These are phyloP conservation scores for Willisornis vidua DNA, from an alignment of 2,113 vertebrate genomes.

Conservation along the genomic window DNA sequence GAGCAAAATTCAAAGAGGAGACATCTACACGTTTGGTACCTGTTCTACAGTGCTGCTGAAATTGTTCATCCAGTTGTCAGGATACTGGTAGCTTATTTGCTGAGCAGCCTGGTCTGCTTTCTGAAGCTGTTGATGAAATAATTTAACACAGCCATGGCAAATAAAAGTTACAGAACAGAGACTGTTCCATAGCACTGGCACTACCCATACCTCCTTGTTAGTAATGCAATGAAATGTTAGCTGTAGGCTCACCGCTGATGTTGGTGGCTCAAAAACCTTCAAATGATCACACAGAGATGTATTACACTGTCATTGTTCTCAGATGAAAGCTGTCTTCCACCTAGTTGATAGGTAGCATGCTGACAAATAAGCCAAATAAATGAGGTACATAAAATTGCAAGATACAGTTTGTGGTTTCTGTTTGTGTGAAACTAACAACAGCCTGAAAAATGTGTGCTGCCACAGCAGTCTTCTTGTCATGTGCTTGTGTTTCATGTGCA, in stretches of 20 bases:
- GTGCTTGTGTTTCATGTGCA: not conserved
- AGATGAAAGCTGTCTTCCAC: not conserved
- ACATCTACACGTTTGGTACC: not conserved
- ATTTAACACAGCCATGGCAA: not conserved
- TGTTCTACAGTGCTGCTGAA: not conserved
- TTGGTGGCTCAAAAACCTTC: not conserved
- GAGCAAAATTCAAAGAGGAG: not conserved
- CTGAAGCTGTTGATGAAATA: not conserved
- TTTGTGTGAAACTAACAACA: not conserved
- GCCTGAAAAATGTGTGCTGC: not conserved
- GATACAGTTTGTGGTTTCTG: not conserved
- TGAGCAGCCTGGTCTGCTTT: not conserved
- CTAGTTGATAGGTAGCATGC: not conserved
- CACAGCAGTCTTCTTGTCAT: not conserved
- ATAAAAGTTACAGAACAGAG: not conserved
- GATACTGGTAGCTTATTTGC: not conserved
- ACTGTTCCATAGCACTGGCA: not conserved
- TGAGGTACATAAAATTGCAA: not conserved
- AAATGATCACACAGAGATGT: not conserved
- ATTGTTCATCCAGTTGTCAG: not conserved
- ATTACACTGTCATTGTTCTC: not conserved
- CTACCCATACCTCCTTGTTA: not conserved
- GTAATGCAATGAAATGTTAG: not conserved
- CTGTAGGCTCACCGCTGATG: not conserved
- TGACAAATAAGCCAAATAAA: not conserved